Percentiles rank a stretch among this genome's conserved stretches.
Evolutionary conservation across 2,113 vertebrate genomes (phyloP).

Genomic region (Hypomesus transpacificus): DNA sequence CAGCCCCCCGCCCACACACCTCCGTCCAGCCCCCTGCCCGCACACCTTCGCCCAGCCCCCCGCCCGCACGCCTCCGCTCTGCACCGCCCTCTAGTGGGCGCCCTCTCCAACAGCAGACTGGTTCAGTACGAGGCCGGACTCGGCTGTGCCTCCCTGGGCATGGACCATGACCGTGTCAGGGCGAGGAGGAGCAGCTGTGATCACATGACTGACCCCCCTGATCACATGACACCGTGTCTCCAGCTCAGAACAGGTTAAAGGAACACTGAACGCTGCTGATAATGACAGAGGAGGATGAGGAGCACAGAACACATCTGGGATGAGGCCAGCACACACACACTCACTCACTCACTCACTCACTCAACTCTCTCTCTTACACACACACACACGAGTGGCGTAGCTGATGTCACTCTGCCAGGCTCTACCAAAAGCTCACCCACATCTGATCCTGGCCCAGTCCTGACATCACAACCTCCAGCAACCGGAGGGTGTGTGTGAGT

Average conservation of each 20-base stretch:
- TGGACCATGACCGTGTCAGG: constrained; percentile 10
- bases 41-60: background rate
- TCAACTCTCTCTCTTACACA: constrained; percentile 37
- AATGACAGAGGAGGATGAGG: constrained; percentile 33
- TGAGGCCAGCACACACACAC: constrained; percentile 42
- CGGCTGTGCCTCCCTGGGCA: no score
- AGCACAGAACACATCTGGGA: background rate
- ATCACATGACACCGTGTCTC: no score
- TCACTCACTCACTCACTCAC: constrained; percentile 35
- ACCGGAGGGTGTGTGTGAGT: no score
- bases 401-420: constrained; percentile 29
- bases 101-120: constrained; percentile 11
- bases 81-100: constrained; percentile 59
- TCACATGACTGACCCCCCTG: no score
- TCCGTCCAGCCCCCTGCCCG: background rate
- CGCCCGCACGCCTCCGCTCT: constrained; percentile 18
- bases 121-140: no score
- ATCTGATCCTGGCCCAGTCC: constrained; percentile 44
- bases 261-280: no score
- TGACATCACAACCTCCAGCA: constrained; percentile 57
- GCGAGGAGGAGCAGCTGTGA: constrained; percentile 12
- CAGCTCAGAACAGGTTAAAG: no score
- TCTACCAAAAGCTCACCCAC: constrained; percentile 40
- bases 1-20: background rate
- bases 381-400: constrained; percentile 49